Evolutionary conservation across 1,140 invertebrate species (phyloP).

Genomic region (Bombus sibiricus): DNA sequence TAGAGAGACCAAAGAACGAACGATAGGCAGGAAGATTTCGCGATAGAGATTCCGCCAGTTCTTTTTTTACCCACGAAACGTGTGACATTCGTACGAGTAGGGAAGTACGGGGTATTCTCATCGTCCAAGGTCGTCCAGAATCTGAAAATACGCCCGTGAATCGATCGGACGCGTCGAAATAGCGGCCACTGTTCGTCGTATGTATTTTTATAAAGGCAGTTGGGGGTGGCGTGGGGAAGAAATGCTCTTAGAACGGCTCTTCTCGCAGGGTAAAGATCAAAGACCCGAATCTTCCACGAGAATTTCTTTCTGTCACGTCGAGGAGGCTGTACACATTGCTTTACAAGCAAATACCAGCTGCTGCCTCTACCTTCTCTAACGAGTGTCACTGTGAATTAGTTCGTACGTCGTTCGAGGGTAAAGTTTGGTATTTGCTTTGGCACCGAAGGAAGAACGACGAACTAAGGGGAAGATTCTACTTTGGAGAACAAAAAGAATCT

Average conservation of each 20-base stretch:
- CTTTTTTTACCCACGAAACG: neutral
- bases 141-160: slow-evolving; percentile 64
- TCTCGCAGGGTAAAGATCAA: slow-evolving; percentile 32
- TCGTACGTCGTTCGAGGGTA: no score
- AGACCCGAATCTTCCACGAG: slow-evolving; percentile 8
- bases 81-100: slow-evolving; percentile 38
- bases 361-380: neutral
- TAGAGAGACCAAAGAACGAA: no score
- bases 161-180: slow-evolving; percentile 65
- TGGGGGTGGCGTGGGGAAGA: no score
- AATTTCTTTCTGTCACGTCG: neutral
- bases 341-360: neutral
- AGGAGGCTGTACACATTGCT: neutral
- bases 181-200: slow-evolving; percentile 44
- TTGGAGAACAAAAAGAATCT: neutral
- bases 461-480: neutral
- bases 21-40: neutral
- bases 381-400: neutral
- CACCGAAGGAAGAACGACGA: neutral
- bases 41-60: neutral
- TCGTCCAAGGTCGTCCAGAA: slow-evolving; percentile 58
- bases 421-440: neutral
- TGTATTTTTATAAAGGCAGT: slow-evolving; percentile 57
- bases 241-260: neutral
- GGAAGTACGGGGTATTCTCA: slow-evolving; percentile 44